Evolutionary conservation across 53 echinoderm and acorn worm species (phyloP).

Genomic region (Holothuria leucospilota): DNA sequence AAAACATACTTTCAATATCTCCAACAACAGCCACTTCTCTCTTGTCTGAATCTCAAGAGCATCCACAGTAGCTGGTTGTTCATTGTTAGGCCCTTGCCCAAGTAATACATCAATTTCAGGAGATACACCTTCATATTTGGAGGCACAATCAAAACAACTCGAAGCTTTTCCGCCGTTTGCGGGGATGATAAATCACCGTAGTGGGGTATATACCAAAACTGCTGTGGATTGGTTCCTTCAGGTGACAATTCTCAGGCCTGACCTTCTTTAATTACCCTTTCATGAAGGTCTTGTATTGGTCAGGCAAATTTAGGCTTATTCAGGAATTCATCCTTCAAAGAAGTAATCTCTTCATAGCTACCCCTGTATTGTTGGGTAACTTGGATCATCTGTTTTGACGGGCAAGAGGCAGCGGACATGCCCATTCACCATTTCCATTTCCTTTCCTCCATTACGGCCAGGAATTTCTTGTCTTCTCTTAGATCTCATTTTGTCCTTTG

Average conservation of each 20-base stretch:
- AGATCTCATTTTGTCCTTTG: slow-evolving; percentile 28
- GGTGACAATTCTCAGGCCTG: slow-evolving; percentile 73
- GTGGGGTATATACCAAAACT: slow-evolving; percentile 51
- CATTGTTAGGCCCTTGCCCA: slow-evolving; percentile 14
- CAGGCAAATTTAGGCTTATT: background rate
- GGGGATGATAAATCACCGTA: slow-evolving; percentile 37
- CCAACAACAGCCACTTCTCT: slow-evolving; percentile 27
- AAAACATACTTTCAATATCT: slow-evolving; percentile 36
- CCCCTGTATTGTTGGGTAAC: slow-evolving; percentile 49
- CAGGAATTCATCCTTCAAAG: slow-evolving; percentile 21
- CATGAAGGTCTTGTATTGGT: slow-evolving; percentile 38
- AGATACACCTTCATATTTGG: slow-evolving; percentile 13
- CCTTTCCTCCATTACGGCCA: slow-evolving; percentile 53
- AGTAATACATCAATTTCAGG: slow-evolving; percentile 12
- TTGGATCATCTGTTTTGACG: slow-evolving; percentile 52
- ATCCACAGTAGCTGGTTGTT: slow-evolving; percentile 5
- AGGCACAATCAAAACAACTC: slow-evolving; percentile 1
- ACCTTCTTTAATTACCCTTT: slow-evolving; percentile 52
- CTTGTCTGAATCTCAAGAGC: slow-evolving; percentile 22
- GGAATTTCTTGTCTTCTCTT: slow-evolving; percentile 52
- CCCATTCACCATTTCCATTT: slow-evolving; percentile 53
- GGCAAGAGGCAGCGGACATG: slow-evolving; percentile 67
- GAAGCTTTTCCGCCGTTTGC: slow-evolving; percentile 38
- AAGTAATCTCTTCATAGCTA: slow-evolving; percentile 51
- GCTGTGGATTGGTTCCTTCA: background rate